Evolutionary conservation across 2,888 invertebrate genomes (phyloP), one percentile per base, ranked within the genome.

Genomic region (Caenorhabditis virilis): DNA sequence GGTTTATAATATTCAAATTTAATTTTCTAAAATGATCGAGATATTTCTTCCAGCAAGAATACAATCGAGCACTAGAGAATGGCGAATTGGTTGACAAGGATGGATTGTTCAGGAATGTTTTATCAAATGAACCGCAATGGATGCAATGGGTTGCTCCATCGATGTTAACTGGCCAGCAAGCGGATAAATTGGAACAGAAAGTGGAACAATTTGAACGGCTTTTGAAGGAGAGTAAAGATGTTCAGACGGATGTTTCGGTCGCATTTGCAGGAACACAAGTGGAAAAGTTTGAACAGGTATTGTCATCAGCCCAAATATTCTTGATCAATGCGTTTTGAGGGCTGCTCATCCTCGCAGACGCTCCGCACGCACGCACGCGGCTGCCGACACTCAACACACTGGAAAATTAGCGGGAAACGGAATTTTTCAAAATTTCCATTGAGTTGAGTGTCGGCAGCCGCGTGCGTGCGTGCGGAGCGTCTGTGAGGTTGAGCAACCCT

Each of bases 181-280:
- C 62, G 15, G 66, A 63, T 27, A 69, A 75, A 47, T 26, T 79
- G 16, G 78, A 79, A 27, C 56, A 71, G n/a, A 69, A 72, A 62
- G 76, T 76, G 9, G 76, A 82, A 39, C 68, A 72, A n/a, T 76
- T 69, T 51, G 82, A 82, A 30, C 39, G 72, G 27, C 59, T 76
- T 11, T 45, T 70, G 23, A 71, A 63, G 15, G 69, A 72, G 41
- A 81, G 76, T 57, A 78, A 77, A 26, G 74, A 77, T 45, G 72
- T 78, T 22, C 80, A 80, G 64, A 73, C 73, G n/a, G 73, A 73
- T n/a, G 22, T 51, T 1, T 58, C 65, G 9, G 39, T 51, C 15
- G 45, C 46, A 18, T 59, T 41, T n/a, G 61, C 48, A 38, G 62
- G 43, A 2, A 64, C 67, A 16, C 72, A 73, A 50, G 61, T 62